A percentile compares a stretch with the other conserved stretches of the same genome.
phyloP scores from a whole-genome alignment of 2,888 invertebrate species.

The Trichogramma evanescens region DNA sequence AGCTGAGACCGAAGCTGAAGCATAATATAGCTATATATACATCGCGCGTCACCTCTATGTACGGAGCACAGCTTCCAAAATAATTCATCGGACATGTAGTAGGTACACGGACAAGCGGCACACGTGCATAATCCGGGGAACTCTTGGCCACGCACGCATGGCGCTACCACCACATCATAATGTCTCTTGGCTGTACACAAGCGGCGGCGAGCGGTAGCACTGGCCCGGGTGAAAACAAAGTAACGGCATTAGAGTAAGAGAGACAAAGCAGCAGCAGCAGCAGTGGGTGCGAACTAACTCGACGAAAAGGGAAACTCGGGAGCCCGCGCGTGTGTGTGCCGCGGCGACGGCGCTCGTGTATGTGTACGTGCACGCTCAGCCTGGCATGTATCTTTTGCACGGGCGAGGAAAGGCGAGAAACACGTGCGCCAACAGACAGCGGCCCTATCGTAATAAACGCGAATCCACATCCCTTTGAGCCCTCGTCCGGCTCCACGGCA shows the following conservation, averaged over 20 bases:
- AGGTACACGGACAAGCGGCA: too few species aligned
- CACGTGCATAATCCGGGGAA: too few species aligned
- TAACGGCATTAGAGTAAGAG: too few species aligned
- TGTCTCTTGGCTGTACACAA: conserved; percentile 1
- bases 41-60: too few species aligned
- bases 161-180: too few species aligned
- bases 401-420: background rate
- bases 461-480: background rate
- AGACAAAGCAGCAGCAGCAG: background rate
- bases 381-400: too few species aligned
- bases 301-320: conserved; percentile 5
- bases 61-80: too few species aligned
- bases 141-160: too few species aligned
- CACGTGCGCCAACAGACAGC: conserved; percentile 3
- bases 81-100: too few species aligned
- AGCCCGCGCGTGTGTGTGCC: background rate
- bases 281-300: conserved; percentile 5
- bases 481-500: background rate
- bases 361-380: background rate
- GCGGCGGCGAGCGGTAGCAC: background rate
- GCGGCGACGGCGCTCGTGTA: background rate
- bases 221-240: background rate
- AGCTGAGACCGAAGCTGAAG: too few species aligned
- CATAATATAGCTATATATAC: too few species aligned
- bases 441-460: background rate